phyloP scores from a whole-genome alignment of 2,888 invertebrate genomes.

The Lottia gigantea region DNA sequence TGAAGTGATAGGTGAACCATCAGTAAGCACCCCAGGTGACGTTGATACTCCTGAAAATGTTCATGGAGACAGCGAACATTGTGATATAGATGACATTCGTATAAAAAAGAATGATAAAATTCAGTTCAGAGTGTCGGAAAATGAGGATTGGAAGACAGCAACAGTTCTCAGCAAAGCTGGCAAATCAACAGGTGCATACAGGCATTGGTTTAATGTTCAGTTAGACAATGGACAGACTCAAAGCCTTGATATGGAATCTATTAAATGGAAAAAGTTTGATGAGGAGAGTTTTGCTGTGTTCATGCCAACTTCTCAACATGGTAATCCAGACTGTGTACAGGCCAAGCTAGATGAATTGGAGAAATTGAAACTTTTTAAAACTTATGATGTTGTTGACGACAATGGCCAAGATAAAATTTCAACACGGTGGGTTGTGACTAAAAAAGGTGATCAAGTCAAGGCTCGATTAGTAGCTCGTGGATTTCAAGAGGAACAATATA shows the following conservation, averaged over 20 bases:
- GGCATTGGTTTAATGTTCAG: constrained; percentile 20
- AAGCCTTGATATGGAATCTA: neutral
- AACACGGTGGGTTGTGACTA: constrained; percentile 14
- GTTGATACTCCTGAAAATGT: too few species aligned
- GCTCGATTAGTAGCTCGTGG: constrained; percentile 15
- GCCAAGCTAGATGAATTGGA: too few species aligned
- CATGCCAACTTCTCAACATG: neutral
- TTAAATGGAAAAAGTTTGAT: constrained; percentile 9
- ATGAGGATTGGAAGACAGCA: constrained; percentile 11
- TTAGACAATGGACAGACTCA: neutral
- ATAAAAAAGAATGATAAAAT: constrained; percentile 7
- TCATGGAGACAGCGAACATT: too few species aligned
- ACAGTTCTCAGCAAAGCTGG: constrained; percentile 18
- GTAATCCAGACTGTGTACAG: too few species aligned
- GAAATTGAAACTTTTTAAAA: constrained; percentile 20
- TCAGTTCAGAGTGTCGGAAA: neutral
- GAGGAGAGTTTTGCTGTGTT: neutral
- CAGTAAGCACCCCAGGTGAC: too few species aligned
- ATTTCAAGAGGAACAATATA: constrained; percentile 13
- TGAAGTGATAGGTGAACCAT: too few species aligned
- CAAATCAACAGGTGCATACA: constrained; percentile 14
- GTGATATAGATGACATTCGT: neutral
- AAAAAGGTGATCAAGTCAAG: constrained; percentile 1
- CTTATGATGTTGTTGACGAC: constrained; percentile 3
- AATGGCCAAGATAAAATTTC: constrained; percentile 14